Evolutionary conservation across 92 coral and sea anemone genomes (phyloP), one percentile per base, ranked within the genome.

Genomic region (Epizoanthus ramosus): DNA sequence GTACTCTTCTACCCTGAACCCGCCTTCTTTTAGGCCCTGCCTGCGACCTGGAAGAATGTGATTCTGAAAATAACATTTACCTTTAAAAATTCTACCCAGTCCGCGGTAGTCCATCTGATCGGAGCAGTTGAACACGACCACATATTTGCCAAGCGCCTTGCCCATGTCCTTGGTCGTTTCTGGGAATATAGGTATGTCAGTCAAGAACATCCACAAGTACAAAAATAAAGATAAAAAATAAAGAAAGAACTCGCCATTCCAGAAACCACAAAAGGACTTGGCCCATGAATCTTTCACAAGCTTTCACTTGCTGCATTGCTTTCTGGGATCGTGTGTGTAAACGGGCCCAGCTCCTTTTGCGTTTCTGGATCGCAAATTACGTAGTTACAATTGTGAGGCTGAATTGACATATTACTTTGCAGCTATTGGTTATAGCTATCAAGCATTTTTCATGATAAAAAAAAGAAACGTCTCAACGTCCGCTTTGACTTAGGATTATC

Each of bases 81-180:
- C 97, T 85, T 93, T 90, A 56, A 91, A 90, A 45, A 90, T 93
- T 45, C 97, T 73, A 9, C 97, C 97, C 56, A 93, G 90, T 16
- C 97, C 94, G 75, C 97, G 85, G 85, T 93, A 93, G 68, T 93
- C 97, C 93, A 93, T 87, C 87, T 93, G 97, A 79, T 93, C 94
- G 1, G 97, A 93, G 79, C 97, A 93, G 73, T 93, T 93, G 80
- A 93, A 93, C 50, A 93, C 97, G 59, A 93, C 97, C 2, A 93
- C 97, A 63, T 93, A 93, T 79, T 93, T 93, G 12, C 97, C 97
- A 45, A 93, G 91, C 31, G 97, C 97, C 71, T 91, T 93, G 7
- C 92, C 97, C 94, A 93, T 93, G 90, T 93, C 97, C 68, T 93
- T 93, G 3, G 92, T 88, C 31, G 97, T 93, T 66, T 93, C 97